These are phyloP conservation scores for Propithecus perrieri DNA, from an alignment of 2,797 vertebrate species.

Conservation along the genomic window DNA sequence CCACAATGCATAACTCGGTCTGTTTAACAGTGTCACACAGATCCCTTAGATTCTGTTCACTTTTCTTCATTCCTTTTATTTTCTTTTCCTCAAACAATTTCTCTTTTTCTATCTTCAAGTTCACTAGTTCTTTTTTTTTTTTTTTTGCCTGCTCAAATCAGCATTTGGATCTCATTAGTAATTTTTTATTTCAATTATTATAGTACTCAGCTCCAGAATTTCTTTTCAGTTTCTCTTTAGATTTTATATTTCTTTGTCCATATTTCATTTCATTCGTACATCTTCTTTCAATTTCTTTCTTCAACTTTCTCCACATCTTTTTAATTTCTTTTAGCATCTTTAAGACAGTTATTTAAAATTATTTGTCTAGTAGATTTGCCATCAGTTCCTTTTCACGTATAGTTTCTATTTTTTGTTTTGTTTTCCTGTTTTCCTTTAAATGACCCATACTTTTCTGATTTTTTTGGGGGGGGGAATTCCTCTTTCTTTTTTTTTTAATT, in stretches of 20 bases:
- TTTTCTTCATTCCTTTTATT: neutral
- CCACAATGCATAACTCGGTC: neutral
- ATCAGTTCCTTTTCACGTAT: neutral
- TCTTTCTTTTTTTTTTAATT: neutral
- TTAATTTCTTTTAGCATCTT: neutral
- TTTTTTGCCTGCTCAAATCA: neutral
- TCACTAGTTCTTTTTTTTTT: neutral
- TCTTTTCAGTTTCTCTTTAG: neutral
- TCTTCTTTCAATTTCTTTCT: neutral
- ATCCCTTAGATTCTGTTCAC: neutral
- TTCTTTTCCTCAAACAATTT: neutral
- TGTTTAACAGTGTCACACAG: neutral
- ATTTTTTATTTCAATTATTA: neutral
- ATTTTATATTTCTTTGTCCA: neutral
- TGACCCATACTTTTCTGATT: neutral
- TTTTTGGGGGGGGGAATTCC: neutral
- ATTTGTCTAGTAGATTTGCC: neutral
- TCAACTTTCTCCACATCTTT: too few species aligned
- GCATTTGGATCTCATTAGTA: neutral
- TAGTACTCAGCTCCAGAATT: neutral
- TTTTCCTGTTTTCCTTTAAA: neutral
- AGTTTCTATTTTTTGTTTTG: neutral
- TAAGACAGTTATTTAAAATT: neutral
- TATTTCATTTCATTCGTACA: neutral
- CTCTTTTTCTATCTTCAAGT: neutral